Evolutionary conservation across 2,113 vertebrate species (phyloP), one percentile per base, ranked within the genome.

Genomic region (Platichthys stellatus): DNA sequence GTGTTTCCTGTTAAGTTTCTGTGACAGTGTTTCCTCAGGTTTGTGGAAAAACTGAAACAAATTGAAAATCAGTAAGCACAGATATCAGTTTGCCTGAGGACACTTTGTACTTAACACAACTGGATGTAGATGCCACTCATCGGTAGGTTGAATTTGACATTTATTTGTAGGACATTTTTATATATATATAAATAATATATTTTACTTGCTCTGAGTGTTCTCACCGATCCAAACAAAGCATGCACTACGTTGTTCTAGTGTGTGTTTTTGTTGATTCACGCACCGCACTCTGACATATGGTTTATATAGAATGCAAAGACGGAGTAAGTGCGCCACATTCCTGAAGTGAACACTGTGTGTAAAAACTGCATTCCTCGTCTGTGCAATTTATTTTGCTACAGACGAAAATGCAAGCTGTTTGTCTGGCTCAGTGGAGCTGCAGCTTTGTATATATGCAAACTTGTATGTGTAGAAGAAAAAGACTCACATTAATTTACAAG

Each of bases 331-430:
- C 17, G 7, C 4, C n/a, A n/a, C 38, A 43, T 63, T 63, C 60
- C 60, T 35, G 15, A 12, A 11, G 14, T 18, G 26, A 31, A 18
- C 15, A 10, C 5, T 61, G 15, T 61, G 28, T 28, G 40, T 43
- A 43, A 43, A 47, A 10, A 10, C 20, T 21, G 24, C 47, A 18
- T 72, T 80, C n/a, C 51, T 47, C 20, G 24, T 45, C 58, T 47
- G 12, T 58, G 3, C 23, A 56, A 74, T 72, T 63, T 67, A 67
- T 56, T 57, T 53, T 65, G 23, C 21, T 17, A 5, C 5, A 57
- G 47, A 43, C 28, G 45, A 35, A 24, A 35, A 14, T 3, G 20
- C 35, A n/a, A 26, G 20, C 21, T 40, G 8, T 63, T 35, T 57
- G 57, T 28, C 20, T 73, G 28, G 54, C 45, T 68, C 64, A 45